Evolutionary conservation across 2,888 invertebrate genomes (phyloP).

Genomic region (Lydus trimaculatus): DNA sequence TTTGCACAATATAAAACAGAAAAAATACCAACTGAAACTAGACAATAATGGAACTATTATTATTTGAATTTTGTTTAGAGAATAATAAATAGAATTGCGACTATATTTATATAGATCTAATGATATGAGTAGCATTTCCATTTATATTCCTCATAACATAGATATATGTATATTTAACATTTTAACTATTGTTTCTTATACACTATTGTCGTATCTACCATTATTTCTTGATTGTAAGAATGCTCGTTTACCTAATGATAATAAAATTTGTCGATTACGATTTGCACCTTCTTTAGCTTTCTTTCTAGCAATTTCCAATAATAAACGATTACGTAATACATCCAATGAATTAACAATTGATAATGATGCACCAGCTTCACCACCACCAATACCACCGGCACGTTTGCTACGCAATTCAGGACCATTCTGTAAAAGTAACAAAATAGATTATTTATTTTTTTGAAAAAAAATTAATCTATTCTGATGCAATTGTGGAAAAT

Average conservation of each 20-base stretch:
- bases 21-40: not conserved
- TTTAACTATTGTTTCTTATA: constrained; percentile 35
- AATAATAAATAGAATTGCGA: not conserved
- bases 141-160: not conserved
- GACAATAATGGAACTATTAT: constrained; percentile 34
- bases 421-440: constrained; percentile 31
- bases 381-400: constrained; percentile 34
- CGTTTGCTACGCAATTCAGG: constrained; percentile 40
- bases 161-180: too few species aligned
- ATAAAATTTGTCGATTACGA: constrained; percentile 76
- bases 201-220: constrained; percentile 42
- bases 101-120: not conserved
- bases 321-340: constrained; percentile 80
- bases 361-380: constrained; percentile 58
- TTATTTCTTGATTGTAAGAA: constrained; percentile 39
- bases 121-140: not conserved
- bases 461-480: too few species aligned
- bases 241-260: constrained; percentile 78
- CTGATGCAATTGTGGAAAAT: too few species aligned
- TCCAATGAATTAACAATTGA: constrained; percentile 90
- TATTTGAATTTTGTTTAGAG: not conserved
- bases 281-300: constrained; percentile 79
- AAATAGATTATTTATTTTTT: too few species aligned
- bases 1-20: not conserved
- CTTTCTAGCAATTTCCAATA: constrained; percentile 83